Evolutionary conservation across 2,797 vertebrate species (phyloP).

Genomic region (Syngnathus rostellatus): DNA sequence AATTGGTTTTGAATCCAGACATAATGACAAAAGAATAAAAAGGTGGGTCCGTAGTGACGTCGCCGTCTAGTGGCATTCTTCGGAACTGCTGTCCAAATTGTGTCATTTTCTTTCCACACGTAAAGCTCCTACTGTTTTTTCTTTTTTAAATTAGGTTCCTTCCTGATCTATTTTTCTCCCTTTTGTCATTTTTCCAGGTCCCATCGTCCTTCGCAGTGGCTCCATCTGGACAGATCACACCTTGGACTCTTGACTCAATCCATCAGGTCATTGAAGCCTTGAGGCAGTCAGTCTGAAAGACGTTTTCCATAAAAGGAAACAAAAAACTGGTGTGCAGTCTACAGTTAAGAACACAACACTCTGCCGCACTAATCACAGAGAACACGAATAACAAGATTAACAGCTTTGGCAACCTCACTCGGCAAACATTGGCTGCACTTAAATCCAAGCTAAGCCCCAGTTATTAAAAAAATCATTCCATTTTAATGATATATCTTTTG

Average conservation of each 20-base stretch:
- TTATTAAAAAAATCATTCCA: conserved; percentile 1
- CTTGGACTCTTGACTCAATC: conserved; percentile 82
- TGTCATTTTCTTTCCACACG: not conserved
- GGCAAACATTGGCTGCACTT: conserved; percentile 8
- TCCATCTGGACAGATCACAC: conserved; percentile 79
- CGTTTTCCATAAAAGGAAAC: not conserved
- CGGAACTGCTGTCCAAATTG: not conserved
- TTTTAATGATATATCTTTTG: not conserved
- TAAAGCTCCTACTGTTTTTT: not conserved
- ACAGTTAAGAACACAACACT: not conserved
- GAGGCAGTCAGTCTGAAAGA: conserved; percentile 32
- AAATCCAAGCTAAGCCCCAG: conserved; percentile 7
- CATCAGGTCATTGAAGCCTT: conserved; percentile 68
- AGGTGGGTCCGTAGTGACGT: not conserved
- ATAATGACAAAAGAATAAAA: not conserved
- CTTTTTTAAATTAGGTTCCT: not conserved
- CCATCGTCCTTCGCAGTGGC: conserved; percentile 85
- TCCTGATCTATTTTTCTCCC: not conserved
- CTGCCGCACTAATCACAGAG: conserved; percentile 15
- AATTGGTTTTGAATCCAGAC: not conserved
- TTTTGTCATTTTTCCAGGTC: conserved; percentile 9
- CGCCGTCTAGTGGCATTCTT: not conserved
- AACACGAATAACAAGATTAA: conserved; percentile 17
- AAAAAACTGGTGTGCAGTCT: too few relatives aligned
- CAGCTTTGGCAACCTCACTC: conserved; percentile 9